These are phyloP conservation scores for Pantala flavescens DNA, from an alignment of 1,140 invertebrate species.

Conservation along the genomic window DNA sequence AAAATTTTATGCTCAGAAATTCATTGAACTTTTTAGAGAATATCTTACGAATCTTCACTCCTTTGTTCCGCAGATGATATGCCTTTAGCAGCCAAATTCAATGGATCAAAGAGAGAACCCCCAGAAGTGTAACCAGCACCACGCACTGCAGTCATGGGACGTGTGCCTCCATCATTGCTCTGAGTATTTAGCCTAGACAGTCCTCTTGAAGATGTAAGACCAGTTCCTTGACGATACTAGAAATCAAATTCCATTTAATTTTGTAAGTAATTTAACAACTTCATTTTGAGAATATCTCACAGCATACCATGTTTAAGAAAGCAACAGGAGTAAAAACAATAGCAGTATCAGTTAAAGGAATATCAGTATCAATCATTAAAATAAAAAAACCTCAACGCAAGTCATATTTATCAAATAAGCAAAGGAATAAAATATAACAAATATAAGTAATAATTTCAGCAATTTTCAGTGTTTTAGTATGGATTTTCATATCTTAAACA, in stretches of 20 bases:
- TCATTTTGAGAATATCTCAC: slow-evolving; percentile 16
- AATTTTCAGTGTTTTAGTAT: too few relatives aligned
- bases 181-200: slow-evolving; percentile 27
- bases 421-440: too few relatives aligned
- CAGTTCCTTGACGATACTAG: slow-evolving; percentile 33
- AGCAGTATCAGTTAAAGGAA: too few relatives aligned
- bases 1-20: too few relatives aligned
- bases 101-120: slow-evolving; percentile 61
- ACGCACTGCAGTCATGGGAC: slow-evolving; percentile 92
- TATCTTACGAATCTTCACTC: slow-evolving; percentile 60
- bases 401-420: too few relatives aligned
- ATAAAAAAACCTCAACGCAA: too few relatives aligned
- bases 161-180: slow-evolving; percentile 33
- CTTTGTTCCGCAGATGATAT: slow-evolving; percentile 49
- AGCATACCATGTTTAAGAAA: slow-evolving; percentile 13
- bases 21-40: too few relatives aligned
- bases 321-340: neutral
- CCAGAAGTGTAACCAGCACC: slow-evolving; percentile 85
- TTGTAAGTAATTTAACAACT: slow-evolving; percentile 15
- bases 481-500: too few relatives aligned
- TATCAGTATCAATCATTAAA: too few relatives aligned
- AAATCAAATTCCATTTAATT: slow-evolving; percentile 21
- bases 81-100: slow-evolving; percentile 54
- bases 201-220: slow-evolving; percentile 29
- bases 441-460: too few relatives aligned